Base-by-base conservation (phyloP, 2,888 invertebrate genomes). In the Spialia ferax region DNA sequence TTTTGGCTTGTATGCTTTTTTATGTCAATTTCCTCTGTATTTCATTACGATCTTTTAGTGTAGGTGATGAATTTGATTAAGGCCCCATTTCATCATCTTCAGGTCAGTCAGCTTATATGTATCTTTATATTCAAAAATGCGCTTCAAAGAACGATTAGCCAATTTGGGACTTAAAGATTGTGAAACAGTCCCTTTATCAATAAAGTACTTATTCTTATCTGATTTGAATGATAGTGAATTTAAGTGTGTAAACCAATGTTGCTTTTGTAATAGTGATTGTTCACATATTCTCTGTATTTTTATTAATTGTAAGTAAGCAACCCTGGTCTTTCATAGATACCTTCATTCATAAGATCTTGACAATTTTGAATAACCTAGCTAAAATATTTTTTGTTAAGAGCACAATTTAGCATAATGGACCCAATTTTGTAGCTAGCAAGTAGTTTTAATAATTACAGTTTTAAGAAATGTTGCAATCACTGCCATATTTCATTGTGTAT, bases 401-500 rank as follows among this genome's bases (percentile, higher is more conserved):
- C 52, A 59, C 52, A 52, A 59, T 50, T n/a, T 54, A 63, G 48
- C n/a, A 5, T 56, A 48, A 35, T 50, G 23, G 52, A 64, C 26
- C 56, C 56, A 65, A 18, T 59, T 18, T 59, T 50, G 26, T 38
- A 50, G 50, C 15, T 63, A 55, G 48, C 23, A 22, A 23, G 35
- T 57, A 57, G 35, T 22, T 63, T 48, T 42, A 61, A 45, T 38
- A 32, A 45, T 63, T 64, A 20, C 20, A 56, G 22, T 56, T 15
- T 23, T 32, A 63, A 55, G 15, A 45, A 64, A 23, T 23, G 15
- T 57, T 10, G 22, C 23, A 23, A 56, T 64, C 64, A 64, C 64
- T 64, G 64, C 64, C 64, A 64, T 50, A 38, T 18, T 48, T 61
- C 48, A 32, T 35, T 15, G 18, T 45, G 42, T 23, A 42, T 63